Conservation (phyloP, 2,797 vertebrate species). For the Meriones psammophilus region DNA sequence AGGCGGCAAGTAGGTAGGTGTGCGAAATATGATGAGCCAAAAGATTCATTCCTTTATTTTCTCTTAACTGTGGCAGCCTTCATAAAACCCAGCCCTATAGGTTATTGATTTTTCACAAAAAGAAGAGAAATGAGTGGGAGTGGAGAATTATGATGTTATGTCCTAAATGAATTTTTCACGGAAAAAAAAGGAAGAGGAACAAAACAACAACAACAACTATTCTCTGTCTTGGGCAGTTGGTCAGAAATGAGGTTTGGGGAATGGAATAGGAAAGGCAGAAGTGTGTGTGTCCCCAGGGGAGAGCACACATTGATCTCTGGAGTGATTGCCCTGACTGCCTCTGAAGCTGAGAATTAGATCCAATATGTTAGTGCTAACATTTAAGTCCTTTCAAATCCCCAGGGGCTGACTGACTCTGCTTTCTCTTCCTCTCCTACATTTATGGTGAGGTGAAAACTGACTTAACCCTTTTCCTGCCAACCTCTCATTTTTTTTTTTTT, state of each 20-base stretch:
- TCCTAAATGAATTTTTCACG: constrained; percentile 83
- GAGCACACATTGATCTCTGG: constrained; percentile 76
- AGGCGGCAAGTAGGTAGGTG: constrained; percentile 62
- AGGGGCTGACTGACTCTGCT: constrained; percentile 39
- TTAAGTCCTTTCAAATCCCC: constrained; percentile 77
- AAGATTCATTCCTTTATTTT: constrained; percentile 83
- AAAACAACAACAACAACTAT: constrained; percentile 66
- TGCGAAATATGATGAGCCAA: constrained; percentile 70
- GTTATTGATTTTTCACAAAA: constrained; percentile 84
- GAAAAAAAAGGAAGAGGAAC: constrained; percentile 51
- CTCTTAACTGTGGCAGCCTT: constrained; percentile 76
- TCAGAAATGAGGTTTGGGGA: constrained; percentile 75
- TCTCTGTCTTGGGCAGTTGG: constrained; percentile 64
- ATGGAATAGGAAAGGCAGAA: constrained; percentile 38
- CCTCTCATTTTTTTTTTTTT: not conserved
- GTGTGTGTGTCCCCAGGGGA: constrained; percentile 47
- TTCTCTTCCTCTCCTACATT: constrained; percentile 69
- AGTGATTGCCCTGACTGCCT: constrained; percentile 73
- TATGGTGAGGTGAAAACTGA: constrained; percentile 68
- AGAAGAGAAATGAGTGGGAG: constrained; percentile 82
- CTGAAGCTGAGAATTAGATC: constrained; percentile 79
- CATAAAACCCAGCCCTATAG: constrained; percentile 80
- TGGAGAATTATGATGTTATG: constrained; percentile 84
- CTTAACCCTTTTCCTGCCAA: constrained; percentile 65
- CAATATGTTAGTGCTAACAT: constrained; percentile 83